Evolutionary conservation across 2,113 vertebrate genomes (phyloP).

Genomic region (Oryctolagus cuniculus): DNA sequence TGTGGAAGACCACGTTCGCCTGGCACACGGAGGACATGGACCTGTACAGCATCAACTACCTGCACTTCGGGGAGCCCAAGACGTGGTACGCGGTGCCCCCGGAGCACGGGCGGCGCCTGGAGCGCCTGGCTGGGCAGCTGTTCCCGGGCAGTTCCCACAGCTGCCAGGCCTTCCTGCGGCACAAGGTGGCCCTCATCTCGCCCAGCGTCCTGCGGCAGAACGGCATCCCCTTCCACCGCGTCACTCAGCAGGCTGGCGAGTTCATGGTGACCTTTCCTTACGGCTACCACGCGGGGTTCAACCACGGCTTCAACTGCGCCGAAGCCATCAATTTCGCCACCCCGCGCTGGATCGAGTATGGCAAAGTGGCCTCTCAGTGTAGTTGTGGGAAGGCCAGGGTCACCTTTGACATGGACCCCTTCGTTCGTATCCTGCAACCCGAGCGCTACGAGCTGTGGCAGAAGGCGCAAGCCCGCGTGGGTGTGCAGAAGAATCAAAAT

Average conservation of each 20-base stretch:
- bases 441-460: conserved; percentile 74
- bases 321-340: conserved; percentile 80
- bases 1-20: no score
- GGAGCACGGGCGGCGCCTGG: conserved; percentile 62
- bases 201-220: conserved; percentile 55
- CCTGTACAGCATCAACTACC: no score
- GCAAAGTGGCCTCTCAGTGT: conserved; percentile 73
- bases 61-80: no score
- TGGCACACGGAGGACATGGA: no score
- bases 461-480: neutral
- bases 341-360: conserved; percentile 70
- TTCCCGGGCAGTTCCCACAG: conserved; percentile 51
- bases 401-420: conserved; percentile 72
- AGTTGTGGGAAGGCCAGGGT: conserved; percentile 73
- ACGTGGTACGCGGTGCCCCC: no score
- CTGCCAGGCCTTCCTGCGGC: conserved; percentile 75
- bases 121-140: conserved; percentile 64
- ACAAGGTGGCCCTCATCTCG: conserved; percentile 76
- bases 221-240: conserved; percentile 55
- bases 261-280: conserved; percentile 79
- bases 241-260: conserved; percentile 77
- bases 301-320: conserved; percentile 77
- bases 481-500: neutral
- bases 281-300: conserved; percentile 77
- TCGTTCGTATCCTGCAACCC: conserved; percentile 73